These are phyloP conservation scores for Amazona guildingii DNA, from an alignment of 2,113 vertebrate genomes.

Conservation along the genomic window DNA sequence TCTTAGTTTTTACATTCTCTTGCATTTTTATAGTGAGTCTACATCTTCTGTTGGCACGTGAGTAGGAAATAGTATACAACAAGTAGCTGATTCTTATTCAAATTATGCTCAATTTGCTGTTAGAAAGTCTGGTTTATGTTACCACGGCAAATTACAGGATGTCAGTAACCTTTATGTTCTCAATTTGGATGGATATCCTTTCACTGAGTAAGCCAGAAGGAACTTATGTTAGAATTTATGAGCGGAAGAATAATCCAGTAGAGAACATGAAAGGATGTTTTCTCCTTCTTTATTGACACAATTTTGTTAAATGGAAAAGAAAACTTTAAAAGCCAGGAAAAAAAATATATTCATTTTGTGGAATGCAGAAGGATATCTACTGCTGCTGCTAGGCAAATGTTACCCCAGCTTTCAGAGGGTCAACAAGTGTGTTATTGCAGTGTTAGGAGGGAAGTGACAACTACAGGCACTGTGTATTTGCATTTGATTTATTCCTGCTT, in stretches of 20 bases:
- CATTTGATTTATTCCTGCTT: not conserved
- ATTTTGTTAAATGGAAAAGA: not conserved
- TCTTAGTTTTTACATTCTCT: not conserved
- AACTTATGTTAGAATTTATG: not conserved
- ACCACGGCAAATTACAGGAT: slow-evolving; percentile 8
- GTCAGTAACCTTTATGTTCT: slow-evolving; percentile 6
- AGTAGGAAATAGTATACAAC: not conserved
- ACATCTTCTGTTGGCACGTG: not conserved
- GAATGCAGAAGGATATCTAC: not conserved
- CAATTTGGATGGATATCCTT: not conserved
- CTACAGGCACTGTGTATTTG: not conserved
- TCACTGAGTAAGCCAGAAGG: not conserved
- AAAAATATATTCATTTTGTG: not conserved
- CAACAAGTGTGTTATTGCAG: not conserved
- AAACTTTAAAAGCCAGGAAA: not conserved
- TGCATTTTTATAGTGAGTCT: not conserved
- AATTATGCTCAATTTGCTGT: not conserved
- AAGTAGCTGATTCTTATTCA: slow-evolving; percentile 15
- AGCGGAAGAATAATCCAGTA: not conserved
- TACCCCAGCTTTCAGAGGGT: not conserved
- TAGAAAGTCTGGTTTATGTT: slow-evolving; percentile 8
- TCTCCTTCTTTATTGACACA: not conserved
- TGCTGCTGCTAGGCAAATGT: not conserved
- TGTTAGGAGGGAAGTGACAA: not conserved
- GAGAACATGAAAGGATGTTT: not conserved